These are phyloP conservation scores for Drosophila sp. DNA, from an alignment of 1,140 invertebrate species.

Conservation along the genomic window DNA sequence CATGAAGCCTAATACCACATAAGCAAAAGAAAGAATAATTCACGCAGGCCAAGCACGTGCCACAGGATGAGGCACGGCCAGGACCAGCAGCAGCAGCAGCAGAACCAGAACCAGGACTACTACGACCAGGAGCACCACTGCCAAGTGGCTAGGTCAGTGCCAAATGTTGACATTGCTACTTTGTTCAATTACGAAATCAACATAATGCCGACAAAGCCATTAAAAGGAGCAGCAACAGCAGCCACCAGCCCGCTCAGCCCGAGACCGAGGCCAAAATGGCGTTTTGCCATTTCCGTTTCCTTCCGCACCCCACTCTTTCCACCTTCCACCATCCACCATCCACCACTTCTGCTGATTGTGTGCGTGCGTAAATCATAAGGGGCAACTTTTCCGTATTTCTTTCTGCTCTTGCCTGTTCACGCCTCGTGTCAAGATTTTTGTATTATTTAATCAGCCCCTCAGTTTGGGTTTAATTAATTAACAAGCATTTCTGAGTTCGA, in stretches of 20 bases:
- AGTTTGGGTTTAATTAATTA: conserved; percentile 72
- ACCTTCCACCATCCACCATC: too few species aligned
- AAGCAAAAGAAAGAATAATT: conserved; percentile 48
- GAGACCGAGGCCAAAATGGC: conserved; percentile 44
- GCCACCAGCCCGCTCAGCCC: conserved; percentile 13
- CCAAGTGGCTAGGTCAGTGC: conserved; percentile 60
- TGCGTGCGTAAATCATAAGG: conserved; percentile 79
- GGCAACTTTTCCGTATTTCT: conserved; percentile 40
- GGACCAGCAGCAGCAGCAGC: background rate
- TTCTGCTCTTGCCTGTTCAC: conserved; percentile 34
- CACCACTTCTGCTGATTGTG: conserved; percentile 28
- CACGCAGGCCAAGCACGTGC: conserved; percentile 66
- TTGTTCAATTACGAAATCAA: conserved; percentile 81
- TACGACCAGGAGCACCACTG: conserved; percentile 8
- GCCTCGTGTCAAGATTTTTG: conserved; percentile 70
- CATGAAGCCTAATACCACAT: conserved; percentile 29
- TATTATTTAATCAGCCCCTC: conserved; percentile 76
- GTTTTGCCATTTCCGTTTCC: conserved; percentile 50
- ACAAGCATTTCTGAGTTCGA: conserved; percentile 68
- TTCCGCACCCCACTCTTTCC: background rate
- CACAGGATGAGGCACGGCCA: conserved; percentile 7
- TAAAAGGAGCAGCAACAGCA: conserved; percentile 55
- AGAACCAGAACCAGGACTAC: background rate
- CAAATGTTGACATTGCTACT: conserved; percentile 71
- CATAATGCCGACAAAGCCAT: conserved; percentile 80